A percentile compares a stretch with the other conserved stretches of the same genome.
These are phyloP conservation scores for Ammodytes dubius DNA, from an alignment of 2,113 vertebrate genomes.

Conservation along the genomic window DNA sequence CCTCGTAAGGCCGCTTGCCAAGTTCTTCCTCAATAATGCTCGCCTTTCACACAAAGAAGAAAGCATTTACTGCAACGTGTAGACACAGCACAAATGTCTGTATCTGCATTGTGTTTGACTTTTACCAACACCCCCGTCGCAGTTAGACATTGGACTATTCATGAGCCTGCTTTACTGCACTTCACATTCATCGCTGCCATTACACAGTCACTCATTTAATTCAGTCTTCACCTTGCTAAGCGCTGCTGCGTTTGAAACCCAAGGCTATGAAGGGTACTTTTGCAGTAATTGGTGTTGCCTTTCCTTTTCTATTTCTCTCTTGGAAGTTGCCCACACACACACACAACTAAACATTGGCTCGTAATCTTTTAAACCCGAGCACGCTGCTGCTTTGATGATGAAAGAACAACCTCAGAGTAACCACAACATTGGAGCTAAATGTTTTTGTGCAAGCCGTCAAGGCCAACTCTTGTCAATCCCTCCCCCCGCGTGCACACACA, in stretches of 20 bases:
- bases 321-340: slow-evolving; percentile 30
- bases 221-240: slow-evolving; percentile 29
- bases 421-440: slow-evolving; percentile 9
- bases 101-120: background rate
- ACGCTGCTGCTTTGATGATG: slow-evolving; percentile 22
- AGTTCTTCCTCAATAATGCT: background rate
- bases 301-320: background rate
- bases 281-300: slow-evolving; percentile 3
- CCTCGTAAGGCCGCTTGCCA: background rate
- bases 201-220: slow-evolving; percentile 40
- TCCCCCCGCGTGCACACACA: background rate
- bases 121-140: background rate
- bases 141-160: background rate
- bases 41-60: background rate
- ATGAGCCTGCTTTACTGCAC: background rate
- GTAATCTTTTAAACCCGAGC: slow-evolving; percentile 19
- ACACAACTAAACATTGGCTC: slow-evolving; percentile 11
- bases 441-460: slow-evolving; percentile 9
- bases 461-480: background rate
- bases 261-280: slow-evolving; percentile 22
- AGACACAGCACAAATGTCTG: background rate
- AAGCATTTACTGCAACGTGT: background rate
- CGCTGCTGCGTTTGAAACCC: slow-evolving; percentile 31
- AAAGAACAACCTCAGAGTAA: slow-evolving; percentile 27
- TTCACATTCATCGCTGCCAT: slow-evolving; percentile 27